Evolutionary conservation across 2,888 invertebrate genomes (phyloP).

Genomic region (Euclidia mi): DNA sequence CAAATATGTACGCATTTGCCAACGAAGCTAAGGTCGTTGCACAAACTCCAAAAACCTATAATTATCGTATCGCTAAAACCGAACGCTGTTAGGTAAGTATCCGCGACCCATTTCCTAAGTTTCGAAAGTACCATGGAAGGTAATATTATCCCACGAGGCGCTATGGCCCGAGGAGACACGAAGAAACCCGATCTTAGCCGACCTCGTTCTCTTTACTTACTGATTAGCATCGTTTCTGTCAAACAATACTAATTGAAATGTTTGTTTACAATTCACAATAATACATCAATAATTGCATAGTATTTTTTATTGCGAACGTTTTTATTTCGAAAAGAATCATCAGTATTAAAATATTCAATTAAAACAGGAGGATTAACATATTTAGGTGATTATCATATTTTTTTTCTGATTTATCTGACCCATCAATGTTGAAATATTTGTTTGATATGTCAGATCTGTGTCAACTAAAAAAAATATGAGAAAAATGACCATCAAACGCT

Average conservation of each 20-base stretch:
- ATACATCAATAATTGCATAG: slow-evolving; percentile 7
- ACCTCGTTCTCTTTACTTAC: slow-evolving; percentile 62
- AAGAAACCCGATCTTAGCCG: slow-evolving; percentile 59
- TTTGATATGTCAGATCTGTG: slow-evolving; percentile 16
- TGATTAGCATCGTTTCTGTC: slow-evolving; percentile 65
- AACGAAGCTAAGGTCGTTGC: neutral
- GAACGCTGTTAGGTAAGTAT: slow-evolving; percentile 57
- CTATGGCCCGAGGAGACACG: slow-evolving; percentile 37
- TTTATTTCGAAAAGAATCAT: slow-evolving; percentile 5
- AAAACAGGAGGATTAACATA: slow-evolving; percentile 2
- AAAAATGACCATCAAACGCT: slow-evolving; percentile 7
- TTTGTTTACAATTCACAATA: slow-evolving; percentile 35
- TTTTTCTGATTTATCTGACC: slow-evolving; percentile 4
- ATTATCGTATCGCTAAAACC: slow-evolving; percentile 43
- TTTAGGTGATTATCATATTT: neutral
- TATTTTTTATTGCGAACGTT: slow-evolving; percentile 8
- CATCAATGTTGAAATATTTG: slow-evolving; percentile 15
- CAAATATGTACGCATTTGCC: neutral
- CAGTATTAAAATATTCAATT: slow-evolving; percentile 5
- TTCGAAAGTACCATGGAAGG: slow-evolving; percentile 63
- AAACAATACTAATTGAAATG: slow-evolving; percentile 47
- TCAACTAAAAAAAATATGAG: slow-evolving; percentile 15
- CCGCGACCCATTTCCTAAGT: slow-evolving; percentile 49
- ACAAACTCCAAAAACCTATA: slow-evolving; percentile 17
- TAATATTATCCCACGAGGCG: slow-evolving; percentile 66